Percentiles rank a stretch among this genome's conserved stretches.
Conservation (phyloP, 2,113 vertebrate genomes). For the Neotragus pygmaeus region DNA sequence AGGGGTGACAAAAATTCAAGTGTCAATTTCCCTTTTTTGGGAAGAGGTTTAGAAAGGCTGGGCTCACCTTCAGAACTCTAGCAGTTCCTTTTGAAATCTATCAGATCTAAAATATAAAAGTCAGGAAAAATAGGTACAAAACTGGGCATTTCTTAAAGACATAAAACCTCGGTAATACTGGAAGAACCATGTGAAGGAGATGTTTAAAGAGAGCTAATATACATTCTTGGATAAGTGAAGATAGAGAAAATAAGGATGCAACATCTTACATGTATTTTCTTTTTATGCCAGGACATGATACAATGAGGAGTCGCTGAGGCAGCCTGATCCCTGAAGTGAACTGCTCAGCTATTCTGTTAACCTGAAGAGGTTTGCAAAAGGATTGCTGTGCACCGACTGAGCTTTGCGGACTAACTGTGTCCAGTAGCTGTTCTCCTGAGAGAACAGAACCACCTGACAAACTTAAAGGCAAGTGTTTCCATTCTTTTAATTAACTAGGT, state of each 20-base stretch:
- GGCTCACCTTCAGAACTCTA: not conserved
- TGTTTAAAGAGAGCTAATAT: not conserved
- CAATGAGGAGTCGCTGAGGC: not conserved
- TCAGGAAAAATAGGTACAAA: not conserved
- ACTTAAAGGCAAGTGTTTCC: not conserved
- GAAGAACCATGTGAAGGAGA: not conserved
- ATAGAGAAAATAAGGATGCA: not conserved
- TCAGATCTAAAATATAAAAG: not conserved
- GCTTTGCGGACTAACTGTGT: not conserved
- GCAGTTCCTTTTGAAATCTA: not conserved
- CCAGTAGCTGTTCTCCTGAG: not conserved
- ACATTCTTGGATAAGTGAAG: not conserved
- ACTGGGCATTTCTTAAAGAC: not conserved
- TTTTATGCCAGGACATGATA: not conserved
- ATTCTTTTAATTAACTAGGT: not conserved
- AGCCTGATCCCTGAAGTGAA: not conserved
- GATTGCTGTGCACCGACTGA: not conserved
- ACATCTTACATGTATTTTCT: not conserved
- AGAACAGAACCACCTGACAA: not conserved
- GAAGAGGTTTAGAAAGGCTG: slow-evolving; percentile 25
- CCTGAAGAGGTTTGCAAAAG: not conserved
- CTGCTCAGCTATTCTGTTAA: not conserved
- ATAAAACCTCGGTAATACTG: not conserved
- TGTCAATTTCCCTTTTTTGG: slow-evolving; percentile 25
- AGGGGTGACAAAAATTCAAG: slow-evolving; percentile 45